Percentiles rank a stretch among this genome's conserved stretches.
Conservation (phyloP, 2,113 vertebrate species). For the Ctenodactylus gundi region DNA sequence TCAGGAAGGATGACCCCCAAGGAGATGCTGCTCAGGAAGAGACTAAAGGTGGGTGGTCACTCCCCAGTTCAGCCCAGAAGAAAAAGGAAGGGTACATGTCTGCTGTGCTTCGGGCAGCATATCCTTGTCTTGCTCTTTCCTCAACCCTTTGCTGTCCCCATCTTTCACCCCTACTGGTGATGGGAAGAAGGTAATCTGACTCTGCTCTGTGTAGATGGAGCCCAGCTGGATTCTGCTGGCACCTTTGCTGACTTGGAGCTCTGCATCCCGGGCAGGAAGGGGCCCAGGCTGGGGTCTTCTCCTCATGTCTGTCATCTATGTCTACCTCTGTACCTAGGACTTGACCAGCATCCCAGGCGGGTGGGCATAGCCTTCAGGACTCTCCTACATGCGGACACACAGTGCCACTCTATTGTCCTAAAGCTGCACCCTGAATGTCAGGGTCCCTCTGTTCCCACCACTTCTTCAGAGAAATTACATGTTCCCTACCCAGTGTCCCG, state of each 20-base stretch:
- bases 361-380: not conserved
- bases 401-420: not conserved
- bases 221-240: not conserved
- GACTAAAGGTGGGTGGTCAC: not conserved
- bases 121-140: not conserved
- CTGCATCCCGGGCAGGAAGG: rapidly evolving
- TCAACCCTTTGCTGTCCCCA: not conserved
- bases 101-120: not conserved
- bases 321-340: rapidly evolving
- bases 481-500: not conserved
- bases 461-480: not conserved
- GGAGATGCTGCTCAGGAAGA: not conserved
- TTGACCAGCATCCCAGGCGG: not conserved
- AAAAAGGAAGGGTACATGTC: too few relatives aligned
- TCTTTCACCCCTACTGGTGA: too few relatives aligned
- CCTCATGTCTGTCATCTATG: not conserved
- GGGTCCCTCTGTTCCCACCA: not conserved
- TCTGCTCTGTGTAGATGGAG: rapidly evolving
- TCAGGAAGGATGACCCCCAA: not conserved
- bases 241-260: not conserved
- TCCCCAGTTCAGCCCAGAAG: too few relatives aligned
- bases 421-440: not conserved
- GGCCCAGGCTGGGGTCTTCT: rapidly evolving
- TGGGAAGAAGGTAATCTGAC: not conserved
- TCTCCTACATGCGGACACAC: not conserved